A percentile compares a stretch with the other conserved stretches of the same genome.
These are phyloP conservation scores for Chrysemys picta DNA, from an alignment of 2,113 vertebrate genomes.

Conservation along the genomic window DNA sequence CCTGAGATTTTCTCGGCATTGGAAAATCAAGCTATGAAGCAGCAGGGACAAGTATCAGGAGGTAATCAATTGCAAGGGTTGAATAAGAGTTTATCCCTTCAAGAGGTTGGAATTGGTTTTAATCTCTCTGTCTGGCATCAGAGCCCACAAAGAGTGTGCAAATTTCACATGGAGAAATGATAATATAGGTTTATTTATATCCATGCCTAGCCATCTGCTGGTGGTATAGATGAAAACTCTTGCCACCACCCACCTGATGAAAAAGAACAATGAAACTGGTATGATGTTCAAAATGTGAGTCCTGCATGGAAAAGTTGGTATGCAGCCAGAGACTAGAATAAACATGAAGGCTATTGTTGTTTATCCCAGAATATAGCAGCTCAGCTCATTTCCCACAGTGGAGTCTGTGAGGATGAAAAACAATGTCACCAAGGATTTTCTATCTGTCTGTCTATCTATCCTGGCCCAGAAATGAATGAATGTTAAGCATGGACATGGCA, in stretches of 20 bases:
- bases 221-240: not conserved
- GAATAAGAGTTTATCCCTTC: not conserved
- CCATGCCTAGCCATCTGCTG: not conserved
- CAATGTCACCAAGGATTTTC: not conserved
- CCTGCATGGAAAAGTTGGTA: not conserved
- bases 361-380: not conserved
- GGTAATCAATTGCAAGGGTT: not conserved
- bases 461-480: not conserved
- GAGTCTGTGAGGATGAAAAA: not conserved
- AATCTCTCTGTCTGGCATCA: not conserved
- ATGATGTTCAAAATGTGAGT: not conserved
- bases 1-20: not conserved
- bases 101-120: not conserved
- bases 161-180: not conserved
- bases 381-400: not conserved
- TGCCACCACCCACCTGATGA: not conserved
- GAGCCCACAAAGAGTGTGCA: not conserved
- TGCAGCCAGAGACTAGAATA: not conserved
- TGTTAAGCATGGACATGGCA: not conserved
- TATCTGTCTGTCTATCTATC: not conserved
- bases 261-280: not conserved
- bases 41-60: not conserved
- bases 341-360: not conserved
- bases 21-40: rapidly evolving
- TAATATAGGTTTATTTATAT: not conserved